These are phyloP conservation scores for Drosophila recens DNA, from an alignment of 2,888 invertebrate genomes.

Conservation along the genomic window DNA sequence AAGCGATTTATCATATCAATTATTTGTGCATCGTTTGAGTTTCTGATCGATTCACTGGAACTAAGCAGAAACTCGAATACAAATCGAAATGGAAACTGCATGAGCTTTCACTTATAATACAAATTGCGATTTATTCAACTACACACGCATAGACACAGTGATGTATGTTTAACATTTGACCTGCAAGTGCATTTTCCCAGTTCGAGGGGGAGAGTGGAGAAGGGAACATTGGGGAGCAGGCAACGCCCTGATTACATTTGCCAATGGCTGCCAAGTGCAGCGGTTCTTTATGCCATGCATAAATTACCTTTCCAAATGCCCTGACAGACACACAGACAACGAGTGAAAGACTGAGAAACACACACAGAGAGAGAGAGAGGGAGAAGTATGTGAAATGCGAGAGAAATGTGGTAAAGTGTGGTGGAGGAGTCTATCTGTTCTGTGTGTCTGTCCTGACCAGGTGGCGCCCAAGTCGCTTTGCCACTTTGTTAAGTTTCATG, in stretches of 20 bases:
- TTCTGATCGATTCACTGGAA: background rate
- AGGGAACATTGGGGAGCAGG: background rate
- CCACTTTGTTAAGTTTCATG: slow-evolving; percentile 48
- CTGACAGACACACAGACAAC: slow-evolving; percentile 13
- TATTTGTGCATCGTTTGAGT: background rate
- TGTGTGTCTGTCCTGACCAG: slow-evolving; percentile 5
- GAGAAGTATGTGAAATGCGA: background rate
- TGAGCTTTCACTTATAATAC: slow-evolving; percentile 26
- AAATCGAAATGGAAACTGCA: slow-evolving; percentile 6
- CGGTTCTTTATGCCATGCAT: slow-evolving; percentile 58
- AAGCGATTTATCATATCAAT: slow-evolving; percentile 13
- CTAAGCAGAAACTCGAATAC: background rate
- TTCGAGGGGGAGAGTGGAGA: too few relatives aligned
- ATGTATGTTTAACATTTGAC: slow-evolving; percentile 62
- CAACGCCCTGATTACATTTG: slow-evolving; percentile 50
- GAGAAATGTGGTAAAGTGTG: too few relatives aligned
- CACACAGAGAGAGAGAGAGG: slow-evolving; percentile 1
- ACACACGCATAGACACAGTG: slow-evolving; percentile 24
- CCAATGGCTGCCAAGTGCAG: slow-evolving; percentile 56
- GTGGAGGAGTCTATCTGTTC: too few relatives aligned
- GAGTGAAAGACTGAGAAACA: background rate
- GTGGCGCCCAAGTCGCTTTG: slow-evolving; percentile 17
- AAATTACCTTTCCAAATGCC: slow-evolving; percentile 56
- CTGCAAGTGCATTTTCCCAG: slow-evolving; percentile 32
- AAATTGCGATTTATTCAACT: slow-evolving; percentile 32